Percentiles rank a stretch among this genome's conserved stretches.
These are phyloP conservation scores for Megathymus violae DNA, from an alignment of 1,140 invertebrate genomes.

Conservation along the genomic window DNA sequence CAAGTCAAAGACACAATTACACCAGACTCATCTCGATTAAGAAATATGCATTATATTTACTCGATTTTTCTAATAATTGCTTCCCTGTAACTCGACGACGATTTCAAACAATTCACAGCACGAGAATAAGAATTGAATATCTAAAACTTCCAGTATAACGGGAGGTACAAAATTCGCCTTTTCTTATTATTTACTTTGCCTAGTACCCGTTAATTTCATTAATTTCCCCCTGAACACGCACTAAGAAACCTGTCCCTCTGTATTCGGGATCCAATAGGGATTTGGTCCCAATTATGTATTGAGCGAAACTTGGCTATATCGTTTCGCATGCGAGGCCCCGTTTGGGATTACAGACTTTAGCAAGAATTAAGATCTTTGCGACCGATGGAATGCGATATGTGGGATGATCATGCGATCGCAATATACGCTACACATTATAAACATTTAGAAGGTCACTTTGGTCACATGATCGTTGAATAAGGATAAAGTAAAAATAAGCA, in stretches of 20 bases:
- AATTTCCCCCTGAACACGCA: conserved; percentile 75
- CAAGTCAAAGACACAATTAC: too few relatives aligned
- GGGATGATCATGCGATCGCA: background rate
- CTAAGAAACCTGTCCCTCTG: conserved; percentile 66
- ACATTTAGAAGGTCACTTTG: too few relatives aligned
- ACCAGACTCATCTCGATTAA: too few relatives aligned
- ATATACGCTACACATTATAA: too few relatives aligned
- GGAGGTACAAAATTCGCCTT: conserved; percentile 32
- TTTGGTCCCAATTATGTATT: conserved; percentile 79
- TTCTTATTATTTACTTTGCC: conserved; percentile 50
- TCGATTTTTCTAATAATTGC: too few relatives aligned
- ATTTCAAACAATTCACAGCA: background rate
- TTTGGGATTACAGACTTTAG: conserved; percentile 48
- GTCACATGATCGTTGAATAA: too few relatives aligned
- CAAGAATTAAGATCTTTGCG: conserved; percentile 37
- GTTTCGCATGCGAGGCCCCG: conserved; percentile 53
- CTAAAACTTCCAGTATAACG: conserved; percentile 19
- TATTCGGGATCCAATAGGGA: conserved; percentile 66
- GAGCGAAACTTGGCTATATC: conserved; percentile 68
- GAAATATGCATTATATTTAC: too few relatives aligned
- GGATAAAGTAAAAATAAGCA: too few relatives aligned
- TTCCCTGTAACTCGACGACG: too few relatives aligned
- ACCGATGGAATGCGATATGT: conserved; percentile 24
- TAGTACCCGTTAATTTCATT: conserved; percentile 74
- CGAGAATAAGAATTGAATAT: conserved; percentile 37